phyloP scores from a whole-genome alignment of 2,888 invertebrate species.

The Germaria angustata region DNA sequence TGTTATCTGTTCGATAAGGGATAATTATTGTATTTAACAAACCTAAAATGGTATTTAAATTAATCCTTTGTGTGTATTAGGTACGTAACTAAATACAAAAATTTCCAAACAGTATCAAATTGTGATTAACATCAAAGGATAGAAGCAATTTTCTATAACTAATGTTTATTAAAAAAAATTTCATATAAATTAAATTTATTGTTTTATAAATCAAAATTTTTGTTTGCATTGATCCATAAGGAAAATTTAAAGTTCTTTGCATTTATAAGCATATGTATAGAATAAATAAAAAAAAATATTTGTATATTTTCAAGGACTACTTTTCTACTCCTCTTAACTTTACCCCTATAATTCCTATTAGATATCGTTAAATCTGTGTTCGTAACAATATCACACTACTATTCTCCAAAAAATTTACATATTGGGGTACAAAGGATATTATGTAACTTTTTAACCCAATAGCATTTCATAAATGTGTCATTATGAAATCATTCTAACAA shows the following conservation, averaged over 20 bases:
- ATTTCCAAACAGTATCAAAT: not conserved
- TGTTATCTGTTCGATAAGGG: conserved; percentile 33
- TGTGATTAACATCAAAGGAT: not conserved
- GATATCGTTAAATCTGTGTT: no score
- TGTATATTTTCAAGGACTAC: no score
- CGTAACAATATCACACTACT: no score
- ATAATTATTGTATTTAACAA: conserved; percentile 16
- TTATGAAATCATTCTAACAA: not conserved
- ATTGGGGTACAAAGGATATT: no score
- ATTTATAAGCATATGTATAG: no score
- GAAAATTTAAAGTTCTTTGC: not conserved
- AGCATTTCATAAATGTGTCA: not conserved
- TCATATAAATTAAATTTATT: not conserved
- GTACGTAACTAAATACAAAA: conserved; percentile 17
- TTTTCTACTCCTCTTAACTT: no score
- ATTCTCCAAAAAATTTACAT: no score
- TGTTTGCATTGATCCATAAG: not conserved
- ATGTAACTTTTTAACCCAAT: not conserved
- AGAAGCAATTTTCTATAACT: not conserved
- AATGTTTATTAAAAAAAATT: not conserved
- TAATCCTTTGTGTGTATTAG: conserved; percentile 12
- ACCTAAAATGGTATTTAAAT: conserved; percentile 11
- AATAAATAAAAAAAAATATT: no score
- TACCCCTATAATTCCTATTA: no score
- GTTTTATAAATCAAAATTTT: no score